Percentiles rank a stretch among this genome's conserved stretches.
Conservation (phyloP, 64 coral and sea anemone genomes). For the Pachyseris speciosa region DNA sequence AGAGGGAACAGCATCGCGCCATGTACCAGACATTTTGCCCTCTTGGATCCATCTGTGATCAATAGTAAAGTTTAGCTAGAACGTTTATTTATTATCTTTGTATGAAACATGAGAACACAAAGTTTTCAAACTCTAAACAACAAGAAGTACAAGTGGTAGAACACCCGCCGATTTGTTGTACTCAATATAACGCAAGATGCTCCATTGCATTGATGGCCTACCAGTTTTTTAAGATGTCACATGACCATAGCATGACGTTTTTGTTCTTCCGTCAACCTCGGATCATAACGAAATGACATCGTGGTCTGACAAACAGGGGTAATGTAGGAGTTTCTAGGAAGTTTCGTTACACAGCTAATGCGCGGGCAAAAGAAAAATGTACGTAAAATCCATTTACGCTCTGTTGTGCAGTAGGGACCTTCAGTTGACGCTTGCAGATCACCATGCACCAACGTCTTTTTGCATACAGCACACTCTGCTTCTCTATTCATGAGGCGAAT, state of each 20-base stretch:
- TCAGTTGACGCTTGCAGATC: constrained; percentile 39
- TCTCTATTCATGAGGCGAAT: neutral
- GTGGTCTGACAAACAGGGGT: neutral
- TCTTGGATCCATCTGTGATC: constrained; percentile 24
- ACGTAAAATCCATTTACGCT: constrained; percentile 44
- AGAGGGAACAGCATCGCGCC: constrained; percentile 23
- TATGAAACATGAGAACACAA: constrained; percentile 5
- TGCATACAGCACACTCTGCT: constrained; percentile 60
- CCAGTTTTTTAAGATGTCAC: constrained; percentile 28
- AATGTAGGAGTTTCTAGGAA: constrained; percentile 42
- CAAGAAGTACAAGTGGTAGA: constrained; percentile 17
- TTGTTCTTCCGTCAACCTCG: neutral
- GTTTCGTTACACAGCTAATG: constrained; percentile 29
- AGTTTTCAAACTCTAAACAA: constrained; percentile 31
- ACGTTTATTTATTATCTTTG: constrained; percentile 19
- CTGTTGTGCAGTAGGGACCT: constrained; percentile 41
- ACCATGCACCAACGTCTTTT: constrained; percentile 33
- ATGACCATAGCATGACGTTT: constrained; percentile 17
- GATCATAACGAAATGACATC: constrained; percentile 17
- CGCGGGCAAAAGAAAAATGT: constrained; percentile 36
- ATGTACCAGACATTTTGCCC: constrained; percentile 22
- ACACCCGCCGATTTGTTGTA: constrained; percentile 1
- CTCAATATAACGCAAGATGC: neutral
- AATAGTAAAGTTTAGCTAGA: constrained; percentile 2
- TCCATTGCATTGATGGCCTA: constrained; percentile 19